A percentile compares a stretch with the other conserved stretches of the same genome.
phyloP scores from a whole-genome alignment of 1,140 invertebrate species.

The Lutraria rhynchaena region DNA sequence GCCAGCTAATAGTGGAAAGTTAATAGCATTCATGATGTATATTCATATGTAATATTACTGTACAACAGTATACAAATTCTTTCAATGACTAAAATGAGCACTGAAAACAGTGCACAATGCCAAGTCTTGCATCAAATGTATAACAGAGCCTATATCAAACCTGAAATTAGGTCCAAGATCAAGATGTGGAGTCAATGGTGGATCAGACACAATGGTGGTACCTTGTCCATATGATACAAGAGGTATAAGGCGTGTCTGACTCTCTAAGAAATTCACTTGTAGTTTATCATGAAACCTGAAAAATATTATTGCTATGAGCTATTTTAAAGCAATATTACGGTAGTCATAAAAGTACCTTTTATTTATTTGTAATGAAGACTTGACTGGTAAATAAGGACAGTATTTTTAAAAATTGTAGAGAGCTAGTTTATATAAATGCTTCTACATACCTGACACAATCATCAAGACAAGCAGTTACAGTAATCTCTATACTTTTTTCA shows the following conservation, averaged over 20 bases:
- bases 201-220: slow-evolving; percentile 80
- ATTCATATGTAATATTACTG: no score
- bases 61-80: no score
- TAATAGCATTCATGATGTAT: no score
- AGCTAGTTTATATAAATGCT: not conserved
- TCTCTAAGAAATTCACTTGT: slow-evolving; percentile 79
- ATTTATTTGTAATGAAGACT: no score
- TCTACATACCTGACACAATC: slow-evolving; percentile 78
- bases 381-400: no score
- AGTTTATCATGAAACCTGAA: slow-evolving; percentile 81
- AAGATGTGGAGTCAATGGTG: slow-evolving; percentile 74
- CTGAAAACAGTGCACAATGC: not conserved
- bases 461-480: slow-evolving; percentile 78
- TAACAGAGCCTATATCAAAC: slow-evolving; percentile 61
- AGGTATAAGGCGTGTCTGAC: slow-evolving; percentile 73
- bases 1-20: no score
- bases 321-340: no score
- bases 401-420: no score
- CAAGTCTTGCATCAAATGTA: not conserved
- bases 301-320: no score
- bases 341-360: no score
- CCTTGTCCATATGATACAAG: slow-evolving; percentile 79
- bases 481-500: slow-evolving; percentile 73
- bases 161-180: slow-evolving; percentile 82
- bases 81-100: no score